These are phyloP conservation scores for Temnothorax ravouxi DNA, from an alignment of 2,888 invertebrate species.

Conservation along the genomic window DNA sequence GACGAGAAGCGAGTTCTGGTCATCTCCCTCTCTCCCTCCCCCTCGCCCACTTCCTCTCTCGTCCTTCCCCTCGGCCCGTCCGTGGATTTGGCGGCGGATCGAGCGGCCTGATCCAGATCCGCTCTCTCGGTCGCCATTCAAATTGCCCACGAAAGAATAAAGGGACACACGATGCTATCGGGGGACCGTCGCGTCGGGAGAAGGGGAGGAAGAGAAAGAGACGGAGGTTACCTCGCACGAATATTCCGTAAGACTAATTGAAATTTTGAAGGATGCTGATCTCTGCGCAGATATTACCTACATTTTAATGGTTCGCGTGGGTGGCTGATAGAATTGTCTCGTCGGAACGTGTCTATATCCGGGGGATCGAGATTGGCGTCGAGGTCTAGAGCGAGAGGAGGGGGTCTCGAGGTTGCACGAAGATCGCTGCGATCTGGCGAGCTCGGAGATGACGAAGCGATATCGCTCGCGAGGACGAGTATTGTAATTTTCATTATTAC, in stretches of 20 bases:
- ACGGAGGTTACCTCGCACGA: not conserved
- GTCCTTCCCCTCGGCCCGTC: constrained; percentile 9
- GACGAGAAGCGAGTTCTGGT: constrained; percentile 79
- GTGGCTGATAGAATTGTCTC: constrained; percentile 50
- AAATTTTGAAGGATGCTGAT: constrained; percentile 47
- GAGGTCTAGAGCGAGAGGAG: constrained; percentile 20
- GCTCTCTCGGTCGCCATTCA: constrained; percentile 67
- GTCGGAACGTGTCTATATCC: constrained; percentile 42
- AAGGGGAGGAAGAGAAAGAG: not conserved
- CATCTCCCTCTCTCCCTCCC: constrained; percentile 73
- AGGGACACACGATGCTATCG: constrained; percentile 33
- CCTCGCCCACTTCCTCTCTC: constrained; percentile 19
- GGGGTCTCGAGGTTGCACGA: not conserved
- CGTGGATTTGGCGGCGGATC: constrained; percentile 12
- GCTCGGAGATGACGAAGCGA: constrained; percentile 3
- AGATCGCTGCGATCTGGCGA: not conserved
- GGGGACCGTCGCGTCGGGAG: not conserved
- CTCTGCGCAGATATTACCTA: constrained; percentile 17
- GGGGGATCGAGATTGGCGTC: constrained; percentile 39
- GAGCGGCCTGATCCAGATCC: constrained; percentile 73
- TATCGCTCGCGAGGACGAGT: not conserved
- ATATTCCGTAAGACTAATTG: constrained; percentile 53
- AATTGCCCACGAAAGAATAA: constrained; percentile 49
- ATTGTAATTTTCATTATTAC: constrained; percentile 14
- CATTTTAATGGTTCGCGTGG: constrained; percentile 43